Base-by-base conservation (phyloP, 2,113 vertebrate species). In the Cyprinodon tularosa region DNA sequence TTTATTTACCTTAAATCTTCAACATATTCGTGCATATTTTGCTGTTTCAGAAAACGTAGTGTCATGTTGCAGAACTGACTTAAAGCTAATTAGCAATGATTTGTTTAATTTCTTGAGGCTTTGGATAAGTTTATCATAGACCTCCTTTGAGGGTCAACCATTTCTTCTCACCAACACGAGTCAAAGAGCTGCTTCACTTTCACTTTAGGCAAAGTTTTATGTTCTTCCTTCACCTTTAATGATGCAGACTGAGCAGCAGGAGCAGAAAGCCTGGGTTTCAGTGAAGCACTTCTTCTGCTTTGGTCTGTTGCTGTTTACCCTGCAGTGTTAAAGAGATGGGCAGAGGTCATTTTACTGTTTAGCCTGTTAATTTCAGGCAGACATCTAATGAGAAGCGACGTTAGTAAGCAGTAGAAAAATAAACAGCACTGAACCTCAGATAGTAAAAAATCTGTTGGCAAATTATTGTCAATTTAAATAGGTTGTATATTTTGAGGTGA, bases 331-430 rank as follows among this genome's bases (percentile, higher is more conserved):
- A 68, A 40, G 65, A 73, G 29, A 57, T 29, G 42, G 15, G 7
- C 57, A 2, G 37, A 42, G 36, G 72, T 48, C 71, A 50, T 80
- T 77, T 71, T 13, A 66, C 78, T 80, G 68, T 71, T 15, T 20
- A 76, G 38, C 70, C 60, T 69, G 62, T 72, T 71, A 78, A 73
- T 73, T 61, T 67, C n/a, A 17, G 72, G 72, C 66, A 48, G 71
- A 45, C 36, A 66, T 62, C 71, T 82, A 76, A 82, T 77, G 76
- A 90, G 64, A 12, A 63, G 68, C 66, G 38, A 71, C 60, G 29
- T 40, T 74, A 88, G 68, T 60, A 80, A 74, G 85, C 66, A 66
- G 53, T 66, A 66, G 4, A 53, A 57, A 75, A 63, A 66, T 59
- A 67, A 76, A 64, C 20, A 61, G 37, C 22, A 36, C 12, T 8